Evolutionary conservation across 2,113 vertebrate genomes (phyloP).

Genomic region (Sinosuthora webbiana): DNA sequence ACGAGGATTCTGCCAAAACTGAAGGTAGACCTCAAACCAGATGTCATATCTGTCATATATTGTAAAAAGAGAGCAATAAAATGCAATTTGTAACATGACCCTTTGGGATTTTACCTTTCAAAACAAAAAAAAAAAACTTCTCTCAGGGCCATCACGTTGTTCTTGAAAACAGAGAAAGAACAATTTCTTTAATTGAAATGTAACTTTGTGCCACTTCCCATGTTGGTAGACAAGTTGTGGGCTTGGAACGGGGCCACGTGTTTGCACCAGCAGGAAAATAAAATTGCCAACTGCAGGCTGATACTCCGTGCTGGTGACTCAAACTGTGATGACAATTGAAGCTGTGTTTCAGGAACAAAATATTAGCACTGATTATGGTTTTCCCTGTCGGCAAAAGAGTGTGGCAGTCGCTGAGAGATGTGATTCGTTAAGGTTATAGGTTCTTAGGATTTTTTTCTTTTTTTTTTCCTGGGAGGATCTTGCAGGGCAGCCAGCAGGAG

Average conservation of each 20-base stretch:
- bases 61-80: neutral
- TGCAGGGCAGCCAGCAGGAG: neutral
- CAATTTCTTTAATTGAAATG: neutral
- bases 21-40: neutral
- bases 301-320: neutral
- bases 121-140: neutral
- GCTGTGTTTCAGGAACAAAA: neutral
- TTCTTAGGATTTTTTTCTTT: neutral
- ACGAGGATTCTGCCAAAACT: neutral
- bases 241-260: neutral
- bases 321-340: constrained; percentile 36
- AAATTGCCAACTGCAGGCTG: neutral
- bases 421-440: neutral
- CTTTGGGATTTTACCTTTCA: neutral
- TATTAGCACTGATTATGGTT: neutral
- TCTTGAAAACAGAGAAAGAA: neutral
- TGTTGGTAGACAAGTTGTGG: neutral
- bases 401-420: neutral
- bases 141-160: neutral
- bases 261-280: constrained; percentile 4
- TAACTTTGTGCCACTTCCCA: neutral
- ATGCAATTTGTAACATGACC: neutral
- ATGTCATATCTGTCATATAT: neutral
- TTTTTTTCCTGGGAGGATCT: neutral
- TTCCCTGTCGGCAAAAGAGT: neutral